phyloP scores from a whole-genome alignment of 2,888 invertebrate genomes.

The Caenorhabditis doughertyi region DNA sequence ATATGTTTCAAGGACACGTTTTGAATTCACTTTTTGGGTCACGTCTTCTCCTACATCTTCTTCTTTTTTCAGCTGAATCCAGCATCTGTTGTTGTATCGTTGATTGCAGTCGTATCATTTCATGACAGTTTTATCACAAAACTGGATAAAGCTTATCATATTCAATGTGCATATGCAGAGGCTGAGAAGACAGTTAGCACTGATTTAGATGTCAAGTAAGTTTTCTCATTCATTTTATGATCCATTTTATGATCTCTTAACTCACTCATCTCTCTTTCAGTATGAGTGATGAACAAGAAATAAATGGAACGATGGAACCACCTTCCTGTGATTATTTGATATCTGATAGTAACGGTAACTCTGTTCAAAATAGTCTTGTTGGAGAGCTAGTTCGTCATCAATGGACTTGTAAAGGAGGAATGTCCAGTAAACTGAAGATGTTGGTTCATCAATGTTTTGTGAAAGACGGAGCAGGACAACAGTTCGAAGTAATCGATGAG shows the following conservation, averaged over 20 bases:
- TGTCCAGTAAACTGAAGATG: slow-evolving; percentile 44
- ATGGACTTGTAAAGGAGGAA: slow-evolving; percentile 73
- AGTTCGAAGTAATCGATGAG: slow-evolving; percentile 76
- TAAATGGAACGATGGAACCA: slow-evolving; percentile 64
- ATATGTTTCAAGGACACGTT: slow-evolving; percentile 42
- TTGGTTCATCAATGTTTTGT: slow-evolving; percentile 80
- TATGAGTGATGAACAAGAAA: slow-evolving; percentile 55
- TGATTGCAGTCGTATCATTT: slow-evolving; percentile 81
- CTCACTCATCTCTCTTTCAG: slow-evolving; percentile 23
- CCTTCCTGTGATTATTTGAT: slow-evolving; percentile 74
- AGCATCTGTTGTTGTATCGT: slow-evolving; percentile 79
- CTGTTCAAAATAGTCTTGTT: slow-evolving; percentile 67
- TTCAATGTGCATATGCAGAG: slow-evolving; percentile 80
- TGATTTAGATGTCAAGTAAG: slow-evolving; percentile 79
- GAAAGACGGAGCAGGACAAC: slow-evolving; percentile 78
- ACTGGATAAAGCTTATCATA: slow-evolving; percentile 81
- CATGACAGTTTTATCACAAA: slow-evolving; percentile 82
- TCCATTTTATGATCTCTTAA: not conserved
- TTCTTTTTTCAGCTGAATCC: slow-evolving; percentile 79
- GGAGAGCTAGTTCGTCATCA: slow-evolving; percentile 75
- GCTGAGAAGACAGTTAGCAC: slow-evolving; percentile 76
- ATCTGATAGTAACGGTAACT: slow-evolving; percentile 45
- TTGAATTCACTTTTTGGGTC: slow-evolving; percentile 27
- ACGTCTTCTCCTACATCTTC: not conserved
- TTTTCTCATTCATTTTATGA: too few species aligned